phyloP scores from a whole-genome alignment of 2,797 vertebrate species.

The Hephaestus fuliginosus region DNA sequence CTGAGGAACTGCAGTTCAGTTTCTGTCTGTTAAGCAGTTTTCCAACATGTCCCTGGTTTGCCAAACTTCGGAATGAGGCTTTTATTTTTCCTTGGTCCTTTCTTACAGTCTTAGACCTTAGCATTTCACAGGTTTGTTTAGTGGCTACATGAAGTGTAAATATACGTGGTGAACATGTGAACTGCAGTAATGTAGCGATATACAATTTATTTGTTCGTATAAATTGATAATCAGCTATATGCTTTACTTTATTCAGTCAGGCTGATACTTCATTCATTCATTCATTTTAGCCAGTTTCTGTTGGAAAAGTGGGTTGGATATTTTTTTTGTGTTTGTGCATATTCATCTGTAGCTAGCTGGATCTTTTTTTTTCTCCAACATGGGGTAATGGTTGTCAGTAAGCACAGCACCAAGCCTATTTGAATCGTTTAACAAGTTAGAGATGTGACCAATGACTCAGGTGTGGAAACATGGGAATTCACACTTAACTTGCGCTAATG shows the following conservation, averaged over 20 bases:
- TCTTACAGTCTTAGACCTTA: background rate
- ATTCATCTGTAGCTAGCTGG: background rate
- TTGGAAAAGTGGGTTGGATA: no score
- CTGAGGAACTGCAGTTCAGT: background rate
- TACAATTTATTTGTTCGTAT: background rate
- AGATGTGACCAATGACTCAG: no score
- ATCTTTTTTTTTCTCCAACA: background rate
- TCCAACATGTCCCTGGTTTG: background rate
- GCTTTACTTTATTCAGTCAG: background rate
- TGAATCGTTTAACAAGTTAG: background rate
- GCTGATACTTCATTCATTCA: no score
- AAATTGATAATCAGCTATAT: background rate
- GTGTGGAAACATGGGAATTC: background rate
- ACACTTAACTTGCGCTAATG: background rate
- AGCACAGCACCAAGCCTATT: background rate
- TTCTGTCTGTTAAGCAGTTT: slow-evolving; percentile 5
- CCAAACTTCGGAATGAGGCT: background rate
- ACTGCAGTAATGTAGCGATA: background rate
- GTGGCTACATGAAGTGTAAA: slow-evolving; percentile 1
- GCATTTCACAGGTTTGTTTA: slow-evolving; percentile 20
- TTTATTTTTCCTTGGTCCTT: background rate
- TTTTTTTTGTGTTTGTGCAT: background rate
- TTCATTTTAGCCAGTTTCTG: background rate
- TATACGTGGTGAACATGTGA: background rate
- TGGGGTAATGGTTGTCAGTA: background rate